phyloP scores from a whole-genome alignment of 2,113 vertebrate species.

The Plecturocebus donacophilus region DNA sequence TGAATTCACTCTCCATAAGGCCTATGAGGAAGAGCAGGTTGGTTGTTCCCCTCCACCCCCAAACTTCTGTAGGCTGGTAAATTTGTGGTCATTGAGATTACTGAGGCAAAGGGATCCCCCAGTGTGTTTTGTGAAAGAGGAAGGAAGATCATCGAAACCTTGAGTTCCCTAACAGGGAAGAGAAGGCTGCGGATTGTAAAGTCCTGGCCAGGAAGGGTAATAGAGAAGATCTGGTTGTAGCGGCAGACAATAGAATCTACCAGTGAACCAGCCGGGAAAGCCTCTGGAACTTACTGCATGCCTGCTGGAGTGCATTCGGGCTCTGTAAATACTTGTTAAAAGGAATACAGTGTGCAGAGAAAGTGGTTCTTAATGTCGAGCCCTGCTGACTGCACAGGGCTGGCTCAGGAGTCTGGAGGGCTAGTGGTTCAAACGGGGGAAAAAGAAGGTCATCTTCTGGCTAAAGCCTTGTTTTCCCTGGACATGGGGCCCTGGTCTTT shows the following conservation, averaged over 20 bases:
- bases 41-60: background rate
- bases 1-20: background rate
- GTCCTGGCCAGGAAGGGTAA: background rate
- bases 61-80: background rate
- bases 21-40: background rate
- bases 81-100: background rate
- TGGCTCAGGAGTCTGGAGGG: background rate
- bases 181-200: background rate
- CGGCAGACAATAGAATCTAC: background rate
- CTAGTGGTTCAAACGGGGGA: background rate
- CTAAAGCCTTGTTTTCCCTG: background rate
- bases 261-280: background rate
- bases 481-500: background rate
- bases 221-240: background rate
- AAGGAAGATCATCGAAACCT: background rate
- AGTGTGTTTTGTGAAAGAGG: background rate
- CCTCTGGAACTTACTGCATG: background rate
- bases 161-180: background rate
- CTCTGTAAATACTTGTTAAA: background rate
- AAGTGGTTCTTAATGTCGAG: background rate
- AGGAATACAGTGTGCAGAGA: background rate
- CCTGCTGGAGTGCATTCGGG: background rate
- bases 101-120: background rate
- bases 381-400: no score
- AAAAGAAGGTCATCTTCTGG: background rate